Conservation (phyloP, 2,888 invertebrate genomes). For the Cremastinae sp. region DNA sequence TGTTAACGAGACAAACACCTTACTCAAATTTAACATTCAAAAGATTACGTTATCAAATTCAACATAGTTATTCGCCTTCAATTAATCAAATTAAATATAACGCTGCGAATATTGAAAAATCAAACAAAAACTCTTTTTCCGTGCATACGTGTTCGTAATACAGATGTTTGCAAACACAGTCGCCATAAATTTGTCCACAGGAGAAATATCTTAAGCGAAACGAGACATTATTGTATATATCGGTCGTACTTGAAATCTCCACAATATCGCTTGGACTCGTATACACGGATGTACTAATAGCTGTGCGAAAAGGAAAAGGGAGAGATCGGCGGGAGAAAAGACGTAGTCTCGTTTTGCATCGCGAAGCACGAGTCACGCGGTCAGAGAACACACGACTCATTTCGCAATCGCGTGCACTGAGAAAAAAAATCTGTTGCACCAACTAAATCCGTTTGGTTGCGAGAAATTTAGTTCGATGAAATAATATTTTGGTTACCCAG, state of each 20-base stretch:
- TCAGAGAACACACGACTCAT: constrained; percentile 55
- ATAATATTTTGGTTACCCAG: too few relatives aligned
- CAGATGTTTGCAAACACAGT: constrained; percentile 4
- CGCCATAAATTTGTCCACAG: constrained; percentile 48
- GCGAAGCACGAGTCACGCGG: constrained; percentile 49
- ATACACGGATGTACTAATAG: constrained; percentile 16
- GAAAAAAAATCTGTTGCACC: too few relatives aligned
- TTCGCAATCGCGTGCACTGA: constrained; percentile 60
- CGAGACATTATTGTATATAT: constrained; percentile 53
- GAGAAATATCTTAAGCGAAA: constrained; percentile 56
- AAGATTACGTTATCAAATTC: too few relatives aligned
- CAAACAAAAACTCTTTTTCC: constrained; percentile 34
- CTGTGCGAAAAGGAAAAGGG: not conserved
- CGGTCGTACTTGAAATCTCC: constrained; percentile 59
- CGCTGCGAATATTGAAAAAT: constrained; percentile 1
- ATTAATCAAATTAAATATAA: constrained; percentile 12
- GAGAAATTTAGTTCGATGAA: too few relatives aligned
- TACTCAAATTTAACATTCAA: too few relatives aligned
- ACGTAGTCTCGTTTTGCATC: constrained; percentile 41
- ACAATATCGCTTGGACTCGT: constrained; percentile 19
- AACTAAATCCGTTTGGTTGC: too few relatives aligned
- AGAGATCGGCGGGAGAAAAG: not conserved
- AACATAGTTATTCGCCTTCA: too few relatives aligned
- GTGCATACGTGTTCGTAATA: constrained; percentile 33
- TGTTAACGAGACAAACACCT: too few relatives aligned